These are phyloP conservation scores for Diadegma fenestrale DNA, from an alignment of 2,888 invertebrate genomes.

Conservation along the genomic window DNA sequence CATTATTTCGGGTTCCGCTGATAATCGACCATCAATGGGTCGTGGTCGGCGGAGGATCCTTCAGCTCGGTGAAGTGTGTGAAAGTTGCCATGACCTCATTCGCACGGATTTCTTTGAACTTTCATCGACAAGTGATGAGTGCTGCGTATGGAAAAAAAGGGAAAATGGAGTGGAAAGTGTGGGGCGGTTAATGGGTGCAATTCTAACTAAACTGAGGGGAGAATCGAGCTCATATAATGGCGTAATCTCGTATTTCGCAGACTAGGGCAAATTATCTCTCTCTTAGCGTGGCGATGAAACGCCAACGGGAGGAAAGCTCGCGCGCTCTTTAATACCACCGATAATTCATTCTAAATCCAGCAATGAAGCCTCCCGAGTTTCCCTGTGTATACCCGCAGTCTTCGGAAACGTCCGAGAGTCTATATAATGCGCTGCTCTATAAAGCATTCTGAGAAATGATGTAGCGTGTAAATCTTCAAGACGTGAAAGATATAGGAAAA, in stretches of 20 bases:
- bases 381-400: neutral
- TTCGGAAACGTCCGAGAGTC: conserved; percentile 24
- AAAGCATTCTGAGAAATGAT: conserved; percentile 76
- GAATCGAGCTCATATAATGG: conserved; percentile 37
- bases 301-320: conserved; percentile 43
- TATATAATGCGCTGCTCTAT: conserved; percentile 59
- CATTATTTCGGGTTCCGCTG: neutral
- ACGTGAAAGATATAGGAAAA: conserved; percentile 20
- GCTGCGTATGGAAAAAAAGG: neutral
- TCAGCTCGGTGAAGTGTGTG: neutral
- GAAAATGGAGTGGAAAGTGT: neutral
- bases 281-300: conserved; percentile 43
- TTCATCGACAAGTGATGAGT: neutral
- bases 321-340: conserved; percentile 74
- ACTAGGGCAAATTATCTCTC: conserved; percentile 63
- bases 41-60: neutral
- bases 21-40: neutral
- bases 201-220: conserved; percentile 6
- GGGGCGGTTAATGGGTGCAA: conserved; percentile 25
- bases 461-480: conserved; percentile 52
- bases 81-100: neutral
- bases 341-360: conserved; percentile 81
- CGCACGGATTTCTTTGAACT: neutral
- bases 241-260: conserved; percentile 69
- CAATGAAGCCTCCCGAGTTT: conserved; percentile 71